Percentiles rank a stretch among this genome's conserved stretches.
Conservation (phyloP, 2,113 vertebrate species). For the Antechinus stuartii region DNA sequence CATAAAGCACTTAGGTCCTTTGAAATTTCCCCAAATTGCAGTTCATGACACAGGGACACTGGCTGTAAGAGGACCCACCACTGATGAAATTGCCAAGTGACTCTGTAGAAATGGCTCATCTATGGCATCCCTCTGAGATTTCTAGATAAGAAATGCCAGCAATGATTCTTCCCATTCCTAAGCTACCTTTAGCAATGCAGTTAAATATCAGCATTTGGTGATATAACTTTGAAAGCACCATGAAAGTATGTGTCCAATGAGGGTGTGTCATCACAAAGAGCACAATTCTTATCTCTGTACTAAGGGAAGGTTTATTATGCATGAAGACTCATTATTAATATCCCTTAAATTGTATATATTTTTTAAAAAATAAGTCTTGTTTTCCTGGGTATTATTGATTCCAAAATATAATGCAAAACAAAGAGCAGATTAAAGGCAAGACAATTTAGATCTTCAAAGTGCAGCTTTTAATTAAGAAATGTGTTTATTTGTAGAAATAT, state of each 20-base stretch:
- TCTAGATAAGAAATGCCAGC: not conserved
- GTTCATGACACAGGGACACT: not conserved
- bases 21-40: not conserved
- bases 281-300: not conserved
- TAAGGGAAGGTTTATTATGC: conserved; percentile 59
- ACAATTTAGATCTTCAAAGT: conserved; percentile 79
- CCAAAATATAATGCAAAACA: conserved; percentile 77
- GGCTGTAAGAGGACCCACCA: not conserved
- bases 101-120: not conserved
- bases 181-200: conserved; percentile 43
- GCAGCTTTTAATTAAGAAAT: conserved; percentile 83
- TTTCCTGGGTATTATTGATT: conserved; percentile 81
- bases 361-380: conserved; percentile 78
- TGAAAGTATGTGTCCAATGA: conserved; percentile 63
- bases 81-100: not conserved
- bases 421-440: conserved; percentile 73
- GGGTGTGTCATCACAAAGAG: conserved; percentile 62
- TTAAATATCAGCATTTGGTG: conserved; percentile 65
- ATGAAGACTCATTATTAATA: conserved; percentile 74
- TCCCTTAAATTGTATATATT: conserved; percentile 74
- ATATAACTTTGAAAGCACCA: conserved; percentile 67
- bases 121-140: not conserved
- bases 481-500: conserved; percentile 79
- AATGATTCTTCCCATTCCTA: not conserved
- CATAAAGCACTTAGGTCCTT: not conserved